These are phyloP conservation scores for Morpho achilles DNA, from an alignment of 2,888 invertebrate genomes.

Conservation along the genomic window DNA sequence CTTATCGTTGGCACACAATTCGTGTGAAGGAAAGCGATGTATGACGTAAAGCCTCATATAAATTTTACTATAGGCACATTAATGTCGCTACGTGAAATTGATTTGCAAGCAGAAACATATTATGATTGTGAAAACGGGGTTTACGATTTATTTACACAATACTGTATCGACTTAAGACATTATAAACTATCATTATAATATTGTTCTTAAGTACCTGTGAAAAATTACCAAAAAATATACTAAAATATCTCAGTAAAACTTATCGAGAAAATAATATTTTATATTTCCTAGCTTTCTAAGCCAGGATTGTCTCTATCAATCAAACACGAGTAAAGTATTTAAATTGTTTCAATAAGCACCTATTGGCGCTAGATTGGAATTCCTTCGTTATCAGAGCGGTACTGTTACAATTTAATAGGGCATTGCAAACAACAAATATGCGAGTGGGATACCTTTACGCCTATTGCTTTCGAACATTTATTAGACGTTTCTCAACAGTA, in stretches of 20 bases:
- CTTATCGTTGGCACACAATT: conserved; percentile 55
- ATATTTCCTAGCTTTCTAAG: no score
- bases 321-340: not conserved
- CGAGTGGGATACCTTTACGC: conserved; percentile 45
- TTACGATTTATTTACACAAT: conserved; percentile 78
- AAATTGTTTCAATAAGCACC: not conserved
- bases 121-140: conserved; percentile 79
- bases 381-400: conserved; percentile 11
- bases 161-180: conserved; percentile 65
- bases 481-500: conserved; percentile 37
- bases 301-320: no score
- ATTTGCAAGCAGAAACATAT: conserved; percentile 78
- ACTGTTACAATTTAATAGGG: conserved; percentile 23
- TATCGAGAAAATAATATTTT: no score
- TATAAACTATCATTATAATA: conserved; percentile 62
- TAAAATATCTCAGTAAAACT: no score
- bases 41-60: conserved; percentile 75
- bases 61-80: conserved; percentile 77
- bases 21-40: conserved; percentile 60
- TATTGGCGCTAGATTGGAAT: not conserved
- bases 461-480: conserved; percentile 49
- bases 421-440: conserved; percentile 31
- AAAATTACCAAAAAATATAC: not conserved
- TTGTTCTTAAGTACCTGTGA: conserved; percentile 9
- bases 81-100: conserved; percentile 79